Base-by-base conservation (phyloP, 2,888 invertebrate species). In the Amphiduros pacificus region DNA sequence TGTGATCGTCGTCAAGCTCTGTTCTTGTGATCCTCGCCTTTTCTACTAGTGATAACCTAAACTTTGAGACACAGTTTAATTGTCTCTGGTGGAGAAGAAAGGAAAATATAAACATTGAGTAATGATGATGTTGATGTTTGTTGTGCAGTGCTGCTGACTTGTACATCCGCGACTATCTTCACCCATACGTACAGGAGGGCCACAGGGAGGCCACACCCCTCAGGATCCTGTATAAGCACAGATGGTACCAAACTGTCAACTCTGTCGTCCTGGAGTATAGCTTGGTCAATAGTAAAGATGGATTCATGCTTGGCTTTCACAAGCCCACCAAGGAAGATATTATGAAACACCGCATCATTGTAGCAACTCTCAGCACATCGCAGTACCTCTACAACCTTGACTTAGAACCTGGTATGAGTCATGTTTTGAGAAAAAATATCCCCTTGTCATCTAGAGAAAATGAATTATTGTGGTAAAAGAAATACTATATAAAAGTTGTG, bases 141-240 rank as follows among this genome's bases (percentile, higher is more conserved):
- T 20, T 31, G 65, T 67, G 1, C 75, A 84, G 91, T 74, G 92
- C 92, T 17, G 92, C 92, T 11, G 92, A 92, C 84, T 84, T 92
- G 62, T 92, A 92, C 75, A 90, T 92, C 44, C 90, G 90, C 74
- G 91, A 92, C 74, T 92, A 91, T 80, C 86, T 93, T 61, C 89
- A 92, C 82, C 88, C 88, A 0, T 90, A 89, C 86, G 89, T 90
- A 28, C 72, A 75, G 51, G 88, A 88, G 73, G 90, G 90, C 0
- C 84, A 88, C 66, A 84, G 86, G 50, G 88, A 88, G 70, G 89
- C 89, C 0, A 85, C 87, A 32, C 91, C 92, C 0, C 82, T 92
- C 55, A 85, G 92, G 72, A 89, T 93, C 61, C 92, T 91, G 79
- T 92, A 92, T 79, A 88, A 89, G 66, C 88, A 90, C 70, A 86